Base-by-base conservation (phyloP, 1,140 invertebrate species). In the Andrena cerasifolii region DNA sequence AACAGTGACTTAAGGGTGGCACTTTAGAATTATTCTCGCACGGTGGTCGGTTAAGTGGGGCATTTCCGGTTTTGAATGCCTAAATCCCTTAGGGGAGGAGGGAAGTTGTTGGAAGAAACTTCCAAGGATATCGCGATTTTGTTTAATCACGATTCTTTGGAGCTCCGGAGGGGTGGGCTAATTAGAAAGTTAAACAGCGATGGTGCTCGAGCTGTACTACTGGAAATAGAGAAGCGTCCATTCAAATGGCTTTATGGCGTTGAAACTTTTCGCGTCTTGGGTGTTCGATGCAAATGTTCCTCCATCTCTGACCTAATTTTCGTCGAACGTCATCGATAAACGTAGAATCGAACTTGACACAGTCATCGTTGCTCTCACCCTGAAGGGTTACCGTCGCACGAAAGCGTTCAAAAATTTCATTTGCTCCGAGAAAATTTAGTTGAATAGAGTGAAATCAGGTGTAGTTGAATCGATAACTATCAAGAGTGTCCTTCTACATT, bases 131-230 rank as follows among this genome's bases (percentile, higher is more conserved):
- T 66, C 53, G n/a, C 26, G 14, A 28, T 67, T 75, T 75, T 40
- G 62, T 67, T 28, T 58, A 47, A 75, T 67, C 53, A 28, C 10
- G 51, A 26, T 56, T 66, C 62, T 58, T 56, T 10, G n/a, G 36
- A 47, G 16, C 21, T 43, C 26, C 62, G 10, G 5, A 0, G 8
- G 0, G 21, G 40, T 16, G 5, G 51, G 24, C 47, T 66, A 75
- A 67, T 75, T 73, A 53, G 59, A 73, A 47, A 75, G 63, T 75
- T 63, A 33, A 75, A 65, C 33, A 63, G 62, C 28, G 26, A 73
- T 31, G 33, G 33, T 21, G 45, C 2, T 21, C 6, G 3, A 21
- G 10, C 6, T 26, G 28, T n/a, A 31, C 67, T 24, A 18, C 16
- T 4, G 10, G 40, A 59, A 59, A 47, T 68, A 68, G 51, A 16